Percentiles rank a stretch among this genome's conserved stretches.
phyloP scores from a whole-genome alignment of 2,113 vertebrate genomes.

The Mesocricetus auratus region DNA sequence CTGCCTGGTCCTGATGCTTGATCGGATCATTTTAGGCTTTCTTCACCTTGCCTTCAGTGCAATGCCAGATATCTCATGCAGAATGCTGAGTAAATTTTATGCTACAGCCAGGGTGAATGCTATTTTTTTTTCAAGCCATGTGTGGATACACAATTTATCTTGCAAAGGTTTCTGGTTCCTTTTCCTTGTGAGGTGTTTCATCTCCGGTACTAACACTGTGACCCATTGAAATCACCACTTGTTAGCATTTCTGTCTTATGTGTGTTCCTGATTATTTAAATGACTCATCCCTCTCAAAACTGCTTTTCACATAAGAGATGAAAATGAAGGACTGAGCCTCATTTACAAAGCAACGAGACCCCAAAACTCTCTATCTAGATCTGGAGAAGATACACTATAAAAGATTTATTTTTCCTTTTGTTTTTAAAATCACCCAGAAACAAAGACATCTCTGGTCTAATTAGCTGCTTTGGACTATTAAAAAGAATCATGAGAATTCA shows the following conservation, averaged over 20 bases:
- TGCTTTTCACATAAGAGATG: not conserved
- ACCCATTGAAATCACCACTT: not conserved
- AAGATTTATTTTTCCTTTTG: not conserved
- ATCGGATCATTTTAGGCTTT: not conserved
- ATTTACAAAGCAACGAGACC: not conserved
- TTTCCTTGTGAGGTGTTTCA: not conserved
- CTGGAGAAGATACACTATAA: not conserved
- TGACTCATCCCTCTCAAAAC: not conserved
- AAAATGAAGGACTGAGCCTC: not conserved
- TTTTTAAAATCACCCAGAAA: not conserved
- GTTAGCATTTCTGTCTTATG: not conserved
- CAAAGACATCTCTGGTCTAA: not conserved
- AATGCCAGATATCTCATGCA: too few species aligned
- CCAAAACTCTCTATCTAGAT: not conserved
- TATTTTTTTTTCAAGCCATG: not conserved
- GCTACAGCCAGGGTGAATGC: not conserved
- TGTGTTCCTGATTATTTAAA: not conserved
- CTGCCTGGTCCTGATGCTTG: too few species aligned
- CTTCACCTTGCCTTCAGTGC: not conserved
- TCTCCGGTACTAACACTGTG: not conserved
- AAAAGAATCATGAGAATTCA: slow-evolving; percentile 23
- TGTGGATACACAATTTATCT: not conserved
- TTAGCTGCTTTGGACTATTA: not conserved
- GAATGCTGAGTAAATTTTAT: not conserved
- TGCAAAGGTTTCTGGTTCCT: not conserved